A percentile compares a stretch with the other conserved stretches of the same genome.
These are phyloP conservation scores for Pithys albifrons DNA, from an alignment of 2,113 vertebrate species.

Conservation along the genomic window DNA sequence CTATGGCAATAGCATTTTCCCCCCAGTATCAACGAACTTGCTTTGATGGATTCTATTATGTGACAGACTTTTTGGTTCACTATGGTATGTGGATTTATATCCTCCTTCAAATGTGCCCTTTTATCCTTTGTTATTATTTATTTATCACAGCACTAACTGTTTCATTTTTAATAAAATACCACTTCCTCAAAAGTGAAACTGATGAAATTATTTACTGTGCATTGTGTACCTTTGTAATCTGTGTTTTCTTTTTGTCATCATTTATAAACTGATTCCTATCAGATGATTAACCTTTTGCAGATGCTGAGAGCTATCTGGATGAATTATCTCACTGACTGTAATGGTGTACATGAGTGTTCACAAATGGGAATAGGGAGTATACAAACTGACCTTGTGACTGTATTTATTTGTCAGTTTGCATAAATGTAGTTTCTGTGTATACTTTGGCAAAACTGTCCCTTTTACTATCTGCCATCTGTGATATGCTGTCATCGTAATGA, in stretches of 20 bases:
- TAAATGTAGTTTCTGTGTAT: background rate
- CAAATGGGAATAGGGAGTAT: background rate
- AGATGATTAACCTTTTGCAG: conserved; percentile 8
- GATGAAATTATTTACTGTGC: background rate
- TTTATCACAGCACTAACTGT: background rate
- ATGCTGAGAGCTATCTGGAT: background rate
- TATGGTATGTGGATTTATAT: conserved; percentile 22
- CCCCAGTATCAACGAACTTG: background rate
- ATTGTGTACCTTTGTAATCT: background rate
- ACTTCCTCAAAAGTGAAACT: background rate
- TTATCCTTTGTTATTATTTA: conserved; percentile 32
- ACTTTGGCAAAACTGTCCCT: background rate
- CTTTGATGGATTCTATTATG: background rate
- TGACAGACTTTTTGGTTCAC: background rate
- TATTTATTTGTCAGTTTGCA: conserved; percentile 4
- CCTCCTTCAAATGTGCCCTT: background rate
- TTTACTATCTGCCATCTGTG: conserved; percentile 7
- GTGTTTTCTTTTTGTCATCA: background rate
- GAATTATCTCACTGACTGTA: background rate
- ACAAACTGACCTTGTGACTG: background rate
- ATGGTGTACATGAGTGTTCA: background rate
- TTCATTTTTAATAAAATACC: background rate
- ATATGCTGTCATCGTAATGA: background rate
- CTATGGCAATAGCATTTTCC: background rate
- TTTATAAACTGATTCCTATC: background rate